phyloP scores from a whole-genome alignment of 2,113 vertebrate genomes.

The Isichthys henryi region DNA sequence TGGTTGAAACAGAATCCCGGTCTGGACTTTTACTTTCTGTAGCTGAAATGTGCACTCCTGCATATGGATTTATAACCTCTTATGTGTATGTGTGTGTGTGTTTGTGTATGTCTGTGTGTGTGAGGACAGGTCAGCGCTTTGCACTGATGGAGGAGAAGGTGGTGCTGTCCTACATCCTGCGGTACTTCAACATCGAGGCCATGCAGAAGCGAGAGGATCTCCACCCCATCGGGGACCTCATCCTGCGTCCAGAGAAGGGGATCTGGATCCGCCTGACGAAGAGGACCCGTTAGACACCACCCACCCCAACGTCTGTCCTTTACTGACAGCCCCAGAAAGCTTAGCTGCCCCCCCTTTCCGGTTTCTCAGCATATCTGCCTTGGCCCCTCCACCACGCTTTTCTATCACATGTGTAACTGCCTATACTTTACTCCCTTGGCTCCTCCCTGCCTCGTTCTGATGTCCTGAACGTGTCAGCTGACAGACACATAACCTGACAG shows the following conservation, averaged over 20 bases:
- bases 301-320: too few species aligned
- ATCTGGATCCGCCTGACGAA: slow-evolving; percentile 78
- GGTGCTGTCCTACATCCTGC: slow-evolving; percentile 70
- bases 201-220: slow-evolving; percentile 74
- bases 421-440: neutral
- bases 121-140: slow-evolving; percentile 76
- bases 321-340: neutral
- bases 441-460: neutral
- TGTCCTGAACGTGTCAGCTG: neutral
- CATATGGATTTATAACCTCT: neutral
- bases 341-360: neutral
- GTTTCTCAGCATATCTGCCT: neutral
- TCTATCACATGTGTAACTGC: neutral
- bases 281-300: slow-evolving; percentile 32
- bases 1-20: neutral
- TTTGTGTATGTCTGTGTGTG: neutral
- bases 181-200: slow-evolving; percentile 70
- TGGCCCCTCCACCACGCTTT: neutral
- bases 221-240: slow-evolving; percentile 66
- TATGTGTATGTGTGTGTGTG: neutral
- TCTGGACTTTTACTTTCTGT: neutral
- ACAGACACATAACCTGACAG: neutral
- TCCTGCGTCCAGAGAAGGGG: slow-evolving; percentile 78
- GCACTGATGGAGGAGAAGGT: slow-evolving; percentile 88
- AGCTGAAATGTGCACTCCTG: neutral